Evolutionary conservation across 2,797 vertebrate genomes (phyloP).

Genomic region (Eulemur coronatus): DNA sequence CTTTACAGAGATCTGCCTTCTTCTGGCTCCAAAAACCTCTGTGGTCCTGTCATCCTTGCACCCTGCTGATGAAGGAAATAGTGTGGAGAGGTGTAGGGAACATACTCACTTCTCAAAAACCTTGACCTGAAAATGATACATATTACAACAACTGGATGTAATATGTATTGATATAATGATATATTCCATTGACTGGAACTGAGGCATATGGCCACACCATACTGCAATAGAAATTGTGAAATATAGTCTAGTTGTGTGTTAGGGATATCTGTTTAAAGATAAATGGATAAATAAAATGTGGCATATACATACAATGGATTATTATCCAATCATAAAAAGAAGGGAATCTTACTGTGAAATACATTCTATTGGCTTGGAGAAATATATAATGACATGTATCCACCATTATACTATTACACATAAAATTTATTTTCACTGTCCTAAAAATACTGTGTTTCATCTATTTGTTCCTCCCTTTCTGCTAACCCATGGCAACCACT

Average conservation of each 20-base stretch:
- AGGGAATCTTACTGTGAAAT: background rate
- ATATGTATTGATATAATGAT: background rate
- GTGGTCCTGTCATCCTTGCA: background rate
- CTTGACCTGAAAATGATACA: background rate
- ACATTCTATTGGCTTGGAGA: background rate
- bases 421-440: background rate
- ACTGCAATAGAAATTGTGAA: background rate
- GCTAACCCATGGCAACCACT: background rate
- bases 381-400: background rate
- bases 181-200: background rate
- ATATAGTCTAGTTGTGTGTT: background rate
- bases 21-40: background rate
- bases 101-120: background rate
- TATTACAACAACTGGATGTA: background rate
- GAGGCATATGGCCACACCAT: background rate
- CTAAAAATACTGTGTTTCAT: background rate
- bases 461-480: background rate
- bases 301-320: too few species aligned
- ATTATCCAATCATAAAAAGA: background rate
- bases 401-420: background rate
- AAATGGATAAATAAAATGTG: background rate
- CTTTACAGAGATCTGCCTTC: background rate
- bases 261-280: too few species aligned
- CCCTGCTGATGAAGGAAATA: background rate
- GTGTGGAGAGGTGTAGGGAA: background rate